Evolutionary conservation across 2,888 invertebrate genomes (phyloP).

Genomic region (Tribolium freemani): DNA sequence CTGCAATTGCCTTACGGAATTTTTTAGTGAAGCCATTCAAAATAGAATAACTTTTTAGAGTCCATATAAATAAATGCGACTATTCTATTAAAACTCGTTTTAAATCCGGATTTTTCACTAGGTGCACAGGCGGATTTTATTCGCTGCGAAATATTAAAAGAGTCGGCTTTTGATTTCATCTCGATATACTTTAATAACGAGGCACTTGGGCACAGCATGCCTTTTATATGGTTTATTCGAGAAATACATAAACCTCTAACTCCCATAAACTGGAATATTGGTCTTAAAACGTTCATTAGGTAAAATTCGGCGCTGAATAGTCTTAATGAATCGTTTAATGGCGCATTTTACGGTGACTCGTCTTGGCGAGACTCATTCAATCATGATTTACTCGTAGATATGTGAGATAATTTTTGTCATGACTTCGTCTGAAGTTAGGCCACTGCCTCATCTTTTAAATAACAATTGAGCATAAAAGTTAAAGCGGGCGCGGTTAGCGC

Average conservation of each 20-base stretch:
- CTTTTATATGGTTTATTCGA: slow-evolving; percentile 26
- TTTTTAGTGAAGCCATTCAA: background rate
- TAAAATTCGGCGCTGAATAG: slow-evolving; percentile 37
- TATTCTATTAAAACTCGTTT: slow-evolving; percentile 1
- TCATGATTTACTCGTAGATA: too few species aligned
- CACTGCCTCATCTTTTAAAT: slow-evolving; percentile 10
- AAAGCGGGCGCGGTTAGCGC: background rate
- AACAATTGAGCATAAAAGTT: slow-evolving; percentile 27
- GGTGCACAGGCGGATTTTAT: slow-evolving; percentile 2
- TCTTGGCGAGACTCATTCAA: background rate
- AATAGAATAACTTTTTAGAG: slow-evolving; percentile 1
- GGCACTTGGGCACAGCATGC: background rate
- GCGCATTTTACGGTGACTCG: slow-evolving; percentile 36
- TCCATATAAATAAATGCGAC: slow-evolving; percentile 5
- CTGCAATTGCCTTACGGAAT: background rate
- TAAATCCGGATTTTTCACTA: slow-evolving; percentile 13
- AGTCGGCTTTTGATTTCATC: slow-evolving; percentile 15
- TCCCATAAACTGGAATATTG: slow-evolving; percentile 48
- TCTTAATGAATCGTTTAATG: slow-evolving; percentile 48
- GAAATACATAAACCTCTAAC: slow-evolving; percentile 36
- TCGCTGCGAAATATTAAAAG: slow-evolving; percentile 3
- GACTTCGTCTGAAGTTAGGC: too few species aligned
- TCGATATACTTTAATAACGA: slow-evolving; percentile 34
- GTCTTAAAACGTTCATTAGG: slow-evolving; percentile 47
- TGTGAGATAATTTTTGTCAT: too few species aligned